Evolutionary conservation across 1,140 invertebrate species (phyloP).

Genomic region (Drosophila subobscura): DNA sequence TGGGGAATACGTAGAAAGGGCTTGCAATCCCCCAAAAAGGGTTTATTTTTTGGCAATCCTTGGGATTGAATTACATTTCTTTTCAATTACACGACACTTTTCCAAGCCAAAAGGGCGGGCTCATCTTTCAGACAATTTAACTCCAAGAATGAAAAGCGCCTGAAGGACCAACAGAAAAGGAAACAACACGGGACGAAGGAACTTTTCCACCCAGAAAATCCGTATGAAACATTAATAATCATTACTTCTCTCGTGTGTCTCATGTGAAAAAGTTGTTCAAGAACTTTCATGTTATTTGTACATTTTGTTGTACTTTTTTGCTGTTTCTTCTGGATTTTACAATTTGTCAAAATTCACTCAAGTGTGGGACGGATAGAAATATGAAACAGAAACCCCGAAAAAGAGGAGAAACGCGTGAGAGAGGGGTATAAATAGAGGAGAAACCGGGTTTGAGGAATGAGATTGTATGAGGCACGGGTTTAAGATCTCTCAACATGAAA

Average conservation of each 20-base stretch:
- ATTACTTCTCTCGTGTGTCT: slow-evolving; percentile 58
- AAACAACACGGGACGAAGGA: slow-evolving; percentile 33
- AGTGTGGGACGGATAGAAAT: slow-evolving; percentile 59
- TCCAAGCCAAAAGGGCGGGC: slow-evolving; percentile 19
- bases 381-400: slow-evolving; percentile 47
- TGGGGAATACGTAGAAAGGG: neutral
- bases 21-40: neutral
- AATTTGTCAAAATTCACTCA: slow-evolving; percentile 80
- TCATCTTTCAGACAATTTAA: slow-evolving; percentile 65
- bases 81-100: slow-evolving; percentile 65
- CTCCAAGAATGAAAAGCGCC: slow-evolving; percentile 31
- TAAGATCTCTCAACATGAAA: slow-evolving; percentile 52
- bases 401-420: slow-evolving; percentile 20
- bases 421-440: slow-evolving; percentile 18
- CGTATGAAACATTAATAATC: slow-evolving; percentile 75
- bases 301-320: slow-evolving; percentile 15
- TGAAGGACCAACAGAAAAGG: slow-evolving; percentile 12
- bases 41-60: neutral
- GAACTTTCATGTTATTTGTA: slow-evolving; percentile 24
- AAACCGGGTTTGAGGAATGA: neutral
- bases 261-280: slow-evolving; percentile 19
- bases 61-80: slow-evolving; percentile 36
- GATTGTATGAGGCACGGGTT: too few species aligned
- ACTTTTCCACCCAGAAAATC: slow-evolving; percentile 60
- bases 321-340: slow-evolving; percentile 44